Evolutionary conservation across 30 jellyfish, hydroid and myxozoan genomes (phyloP).

Genomic region (Mastigias papua): DNA sequence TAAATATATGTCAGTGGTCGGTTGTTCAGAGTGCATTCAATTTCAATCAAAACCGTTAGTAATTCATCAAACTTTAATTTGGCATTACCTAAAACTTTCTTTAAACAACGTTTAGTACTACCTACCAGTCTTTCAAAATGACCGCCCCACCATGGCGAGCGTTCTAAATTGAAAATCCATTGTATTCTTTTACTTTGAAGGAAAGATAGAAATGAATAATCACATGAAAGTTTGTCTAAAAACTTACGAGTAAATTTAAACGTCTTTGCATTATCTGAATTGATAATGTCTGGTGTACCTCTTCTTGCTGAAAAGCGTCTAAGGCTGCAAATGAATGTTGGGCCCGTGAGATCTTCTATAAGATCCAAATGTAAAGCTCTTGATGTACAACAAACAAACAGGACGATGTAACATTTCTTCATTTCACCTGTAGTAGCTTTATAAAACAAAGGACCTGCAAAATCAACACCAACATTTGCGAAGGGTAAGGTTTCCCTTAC

Average conservation of each 20-base stretch:
- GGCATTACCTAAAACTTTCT: too few species aligned
- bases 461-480: constrained; percentile 22
- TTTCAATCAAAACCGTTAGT: too few species aligned
- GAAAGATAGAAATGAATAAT: too few species aligned
- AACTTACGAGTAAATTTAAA: not conserved
- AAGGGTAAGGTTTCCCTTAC: not conserved
- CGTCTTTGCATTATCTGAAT: constrained; percentile 11
- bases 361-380: constrained; percentile 37
- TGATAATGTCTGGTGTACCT: not conserved
- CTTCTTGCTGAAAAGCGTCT: not conserved
- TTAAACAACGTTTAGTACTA: too few species aligned
- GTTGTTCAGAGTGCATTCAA: too few species aligned
- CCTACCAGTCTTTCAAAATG: too few species aligned
- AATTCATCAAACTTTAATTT: too few species aligned
- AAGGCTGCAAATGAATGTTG: constrained; percentile 6
- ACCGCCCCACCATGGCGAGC: too few species aligned
- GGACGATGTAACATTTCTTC: constrained; percentile 30
- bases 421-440: not conserved
- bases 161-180: too few species aligned
- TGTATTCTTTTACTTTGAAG: too few species aligned
- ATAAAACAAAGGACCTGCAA: constrained; percentile 22
- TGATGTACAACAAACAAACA: constrained; percentile 5
- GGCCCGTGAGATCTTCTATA: not conserved
- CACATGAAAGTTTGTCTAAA: too few species aligned
- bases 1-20: too few species aligned